Evolutionary conservation across 2,113 vertebrate species (phyloP), one percentile per base, ranked within the genome.

Genomic region (Thunnus maccoyii): DNA sequence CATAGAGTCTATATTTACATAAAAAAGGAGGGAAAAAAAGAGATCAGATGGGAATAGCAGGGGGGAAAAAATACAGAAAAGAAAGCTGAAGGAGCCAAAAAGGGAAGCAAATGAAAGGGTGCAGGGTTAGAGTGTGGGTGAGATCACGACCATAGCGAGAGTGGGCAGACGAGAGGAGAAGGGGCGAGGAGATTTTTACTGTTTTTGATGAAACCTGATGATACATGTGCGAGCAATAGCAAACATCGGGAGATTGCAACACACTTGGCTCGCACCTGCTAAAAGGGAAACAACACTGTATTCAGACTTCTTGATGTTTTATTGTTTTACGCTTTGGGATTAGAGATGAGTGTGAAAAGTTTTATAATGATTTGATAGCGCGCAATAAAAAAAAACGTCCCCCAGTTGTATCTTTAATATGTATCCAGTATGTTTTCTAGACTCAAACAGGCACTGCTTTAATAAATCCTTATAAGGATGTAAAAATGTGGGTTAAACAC

Each of bases 391-490:
- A 30, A 30, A 30, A 30, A 30, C 27, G 3, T 30, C 27, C 27
- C 27, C 27, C 27, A 30, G 27, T 30, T 4, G 27, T 4, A 30
- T 14, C 32, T 44, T 71, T n/a, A n/a, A 14, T 30, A 25, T 25
- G 27, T 30, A 30, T 30, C 27, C 27, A 41, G 11, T 3, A 1
- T 4, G 18, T 54, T n/a, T 41, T 56, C 18, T 16, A 0, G 17
- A n/a, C 25, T 56, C 17, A 55, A 76, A 58, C 14, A 30, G 32
- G 56, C 62, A 12, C 12, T 11, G 54, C 47, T 41, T 13, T 15
- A 25, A 36, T 61, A 25, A 68, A 78, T 50, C 75, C 60, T 7
- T 82, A 77, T 64, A 82, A 63, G 78, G 75, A 25, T 36, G 25
- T 17, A 18, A 72, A 71, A 48, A 73, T 13, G 62, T 18, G 20